Evolutionary conservation across 2,888 invertebrate genomes (phyloP).

Genomic region (Tryphoninae sp.): DNA sequence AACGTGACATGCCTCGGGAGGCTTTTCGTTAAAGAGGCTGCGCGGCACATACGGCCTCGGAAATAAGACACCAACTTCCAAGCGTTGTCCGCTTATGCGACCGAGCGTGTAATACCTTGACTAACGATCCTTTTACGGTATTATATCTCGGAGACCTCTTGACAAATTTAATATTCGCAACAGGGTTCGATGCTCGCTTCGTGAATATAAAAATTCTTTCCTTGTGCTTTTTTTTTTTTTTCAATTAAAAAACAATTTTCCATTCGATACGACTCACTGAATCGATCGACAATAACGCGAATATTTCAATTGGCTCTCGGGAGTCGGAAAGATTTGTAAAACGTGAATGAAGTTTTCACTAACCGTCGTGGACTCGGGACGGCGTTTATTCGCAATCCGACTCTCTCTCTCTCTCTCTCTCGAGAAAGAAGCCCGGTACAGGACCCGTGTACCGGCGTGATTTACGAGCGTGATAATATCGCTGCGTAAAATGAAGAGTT

Average conservation of each 20-base stretch:
- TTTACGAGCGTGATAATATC: constrained; percentile 61
- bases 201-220: background rate
- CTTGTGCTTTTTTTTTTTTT: background rate
- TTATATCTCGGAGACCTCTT: constrained; percentile 47
- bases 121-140: constrained; percentile 62
- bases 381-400: constrained; percentile 13
- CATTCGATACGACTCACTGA: too few species aligned
- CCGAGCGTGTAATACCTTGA: constrained; percentile 66
- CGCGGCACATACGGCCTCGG: background rate
- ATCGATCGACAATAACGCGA: too few species aligned
- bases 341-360: constrained; percentile 38
- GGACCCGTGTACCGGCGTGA: constrained; percentile 37
- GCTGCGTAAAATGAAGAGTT: constrained; percentile 58
- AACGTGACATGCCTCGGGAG: constrained; percentile 40
- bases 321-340: background rate
- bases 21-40: constrained; percentile 32
- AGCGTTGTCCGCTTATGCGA: constrained; percentile 41
- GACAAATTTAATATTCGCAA: constrained; percentile 43
- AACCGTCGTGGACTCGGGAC: background rate
- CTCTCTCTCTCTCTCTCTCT: background rate
- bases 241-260: too few species aligned
- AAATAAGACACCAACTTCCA: background rate
- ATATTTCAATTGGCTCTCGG: too few species aligned
- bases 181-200: constrained; percentile 1
- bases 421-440: constrained; percentile 12